Evolutionary conservation across 2,113 vertebrate genomes (phyloP).

Genomic region (Nerophis ophidion): DNA sequence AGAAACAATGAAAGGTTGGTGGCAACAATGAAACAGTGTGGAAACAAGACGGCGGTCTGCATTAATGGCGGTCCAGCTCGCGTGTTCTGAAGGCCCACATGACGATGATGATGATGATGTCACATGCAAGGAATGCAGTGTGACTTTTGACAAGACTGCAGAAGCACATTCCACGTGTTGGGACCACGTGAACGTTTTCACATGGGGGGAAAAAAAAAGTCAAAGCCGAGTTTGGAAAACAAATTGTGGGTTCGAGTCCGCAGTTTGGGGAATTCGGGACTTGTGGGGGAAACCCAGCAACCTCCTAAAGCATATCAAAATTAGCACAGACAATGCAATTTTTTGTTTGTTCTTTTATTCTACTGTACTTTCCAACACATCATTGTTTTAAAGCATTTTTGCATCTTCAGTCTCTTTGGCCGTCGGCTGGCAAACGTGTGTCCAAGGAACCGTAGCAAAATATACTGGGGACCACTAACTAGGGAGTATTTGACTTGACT

Average conservation of each 20-base stretch:
- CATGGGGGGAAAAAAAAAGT: not conserved
- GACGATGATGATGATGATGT: not conserved
- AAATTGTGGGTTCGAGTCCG: not conserved
- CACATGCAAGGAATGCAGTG: not conserved
- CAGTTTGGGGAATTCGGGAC: no score
- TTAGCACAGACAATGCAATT: slow-evolving; percentile 9
- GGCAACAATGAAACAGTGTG: no score
- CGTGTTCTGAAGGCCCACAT: not conserved
- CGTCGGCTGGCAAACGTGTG: slow-evolving; percentile 12
- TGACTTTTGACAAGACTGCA: slow-evolving; percentile 2
- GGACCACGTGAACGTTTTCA: not conserved
- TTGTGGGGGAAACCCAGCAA: no score
- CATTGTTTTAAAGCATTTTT: slow-evolving; percentile 38
- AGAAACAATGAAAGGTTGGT: no score
- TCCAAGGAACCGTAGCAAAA: no score
- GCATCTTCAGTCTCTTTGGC: slow-evolving; percentile 50
- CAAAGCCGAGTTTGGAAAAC: not conserved
- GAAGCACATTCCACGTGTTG: not conserved
- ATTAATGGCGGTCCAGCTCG: not conserved
- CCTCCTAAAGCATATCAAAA: not conserved
- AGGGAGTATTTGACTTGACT: no score
- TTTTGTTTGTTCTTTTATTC: slow-evolving; percentile 21
- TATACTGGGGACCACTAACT: no score
- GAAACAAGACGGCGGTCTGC: no score
- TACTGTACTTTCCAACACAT: slow-evolving; percentile 55